A percentile compares a stretch with the other conserved stretches of the same genome.
Evolutionary conservation across 2,797 vertebrate genomes (phyloP).

Genomic region (Sphaeramia orbicularis): DNA sequence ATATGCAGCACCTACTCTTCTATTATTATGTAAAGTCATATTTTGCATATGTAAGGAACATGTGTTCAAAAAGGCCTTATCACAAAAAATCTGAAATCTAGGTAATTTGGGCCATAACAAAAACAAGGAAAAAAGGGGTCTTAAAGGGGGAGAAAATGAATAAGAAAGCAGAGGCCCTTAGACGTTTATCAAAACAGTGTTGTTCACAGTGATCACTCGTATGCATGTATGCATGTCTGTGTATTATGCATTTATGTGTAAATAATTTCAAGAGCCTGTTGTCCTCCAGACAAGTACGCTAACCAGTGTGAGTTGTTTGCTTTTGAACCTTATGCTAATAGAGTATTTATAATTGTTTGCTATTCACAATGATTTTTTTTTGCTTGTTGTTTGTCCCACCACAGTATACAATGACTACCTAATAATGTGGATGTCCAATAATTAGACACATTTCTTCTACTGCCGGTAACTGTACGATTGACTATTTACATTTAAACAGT

Average conservation of each 20-base stretch:
- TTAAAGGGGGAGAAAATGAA: background rate
- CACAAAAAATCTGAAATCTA: constrained; percentile 1
- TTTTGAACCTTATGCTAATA: constrained; percentile 70
- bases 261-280: constrained; percentile 38
- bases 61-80: constrained; percentile 2
- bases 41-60: constrained; percentile 38
- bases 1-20: background rate
- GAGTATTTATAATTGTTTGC: constrained; percentile 54
- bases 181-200: constrained; percentile 3
- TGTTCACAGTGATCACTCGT: constrained; percentile 4
- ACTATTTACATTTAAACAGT: no score
- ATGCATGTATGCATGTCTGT: background rate
- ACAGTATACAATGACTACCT: background rate
- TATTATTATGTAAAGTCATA: constrained; percentile 44
- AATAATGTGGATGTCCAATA: no score
- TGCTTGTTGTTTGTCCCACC: constrained; percentile 34
- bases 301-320: constrained; percentile 32
- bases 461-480: no score
- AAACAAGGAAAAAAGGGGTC: constrained; percentile 1
- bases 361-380: constrained; percentile 48
- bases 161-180: background rate
- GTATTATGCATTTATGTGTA: constrained; percentile 28
- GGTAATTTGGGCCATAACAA: constrained; percentile 22
- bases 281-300: constrained; percentile 47
- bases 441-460: no score